Conservation (phyloP, 1,140 invertebrate species). For the Uloborus diversus region DNA sequence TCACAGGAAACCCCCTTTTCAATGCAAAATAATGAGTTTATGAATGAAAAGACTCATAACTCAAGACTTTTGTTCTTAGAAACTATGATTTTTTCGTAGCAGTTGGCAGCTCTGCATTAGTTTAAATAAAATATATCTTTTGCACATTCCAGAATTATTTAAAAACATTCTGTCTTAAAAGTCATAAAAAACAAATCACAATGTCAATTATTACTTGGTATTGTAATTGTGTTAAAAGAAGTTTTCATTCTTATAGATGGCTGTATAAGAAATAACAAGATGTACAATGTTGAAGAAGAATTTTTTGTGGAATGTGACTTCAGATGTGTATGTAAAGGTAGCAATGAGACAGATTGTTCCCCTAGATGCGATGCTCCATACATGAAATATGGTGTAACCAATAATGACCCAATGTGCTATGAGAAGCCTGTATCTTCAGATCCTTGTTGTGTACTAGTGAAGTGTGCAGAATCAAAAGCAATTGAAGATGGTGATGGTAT, state of each 20-base stretch:
- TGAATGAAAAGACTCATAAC: too few species aligned
- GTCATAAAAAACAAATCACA: too few species aligned
- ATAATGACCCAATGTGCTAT: constrained; percentile 76
- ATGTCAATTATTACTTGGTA: too few species aligned
- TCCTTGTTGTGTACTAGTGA: constrained; percentile 78
- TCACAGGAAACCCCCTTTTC: too few species aligned
- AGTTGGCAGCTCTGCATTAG: too few species aligned
- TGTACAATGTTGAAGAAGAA: constrained; percentile 63
- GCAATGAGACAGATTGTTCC: constrained; percentile 42
- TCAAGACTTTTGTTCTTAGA: too few species aligned
- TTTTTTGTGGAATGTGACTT: constrained; percentile 65
- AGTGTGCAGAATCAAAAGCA: constrained; percentile 67
- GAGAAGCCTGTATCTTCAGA: constrained; percentile 75
- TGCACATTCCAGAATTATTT: too few species aligned
- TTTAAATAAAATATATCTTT: too few species aligned
- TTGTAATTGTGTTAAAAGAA: too few species aligned
- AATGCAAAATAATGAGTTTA: too few species aligned
- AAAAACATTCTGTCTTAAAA: too few species aligned
- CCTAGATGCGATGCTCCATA: constrained; percentile 56
- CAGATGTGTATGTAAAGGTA: constrained; percentile 63
- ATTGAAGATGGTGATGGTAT: constrained; percentile 4
- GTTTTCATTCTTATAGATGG: constrained; percentile 58
- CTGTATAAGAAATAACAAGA: constrained; percentile 64
- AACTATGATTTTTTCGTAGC: too few species aligned
- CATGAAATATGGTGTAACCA: constrained; percentile 64